Evolutionary conservation across 2,888 invertebrate species (phyloP), one percentile per base, ranked within the genome.

Genomic region (Panzeria rudis): DNA sequence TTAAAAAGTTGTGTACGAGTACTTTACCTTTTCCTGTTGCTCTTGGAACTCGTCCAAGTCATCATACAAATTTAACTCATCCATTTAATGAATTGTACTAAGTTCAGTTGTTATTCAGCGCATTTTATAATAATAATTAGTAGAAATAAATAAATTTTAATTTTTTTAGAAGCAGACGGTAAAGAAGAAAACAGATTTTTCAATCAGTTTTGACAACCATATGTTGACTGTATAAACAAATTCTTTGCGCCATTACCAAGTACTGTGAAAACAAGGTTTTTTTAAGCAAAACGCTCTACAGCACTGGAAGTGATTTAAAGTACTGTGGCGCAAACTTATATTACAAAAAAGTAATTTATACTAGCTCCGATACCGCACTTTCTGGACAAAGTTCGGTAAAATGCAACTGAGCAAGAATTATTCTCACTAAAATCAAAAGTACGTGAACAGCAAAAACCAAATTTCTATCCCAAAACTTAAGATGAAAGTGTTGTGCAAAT

Each of bases 31-130:
- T 41, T 89, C 88, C 38, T 91, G 89, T 8, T 86, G 81, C 35
- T 88, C 84, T 47, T 92, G 90, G 41, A 92, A 91, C 29, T 89
- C 89, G 3, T 92, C 91, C 87, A 92, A 87, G 84, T 92, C 92
- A 35, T 89, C 89, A 47, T 92, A 92, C 4, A 92, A 89, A 87
- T 90, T 87, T 25, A 91, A 85, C 50, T 89, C 88, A 35, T 88
- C 87, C 81, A 90, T 89, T 52, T 35, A n/a, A 44, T 44, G 0
- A 62, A 35, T 3, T 29, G 1, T 38, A 7, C 15, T 15, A 35
- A 15, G 23, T 59, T 2, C 9, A 4, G 1, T 25, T 35, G 25
- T 5, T 17, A 41, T 68, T 50, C 1, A 20, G 4, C 7, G 62
- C 38, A 69, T 35, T 62, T 17, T 41, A 20, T 17, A 50, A 9